Evolutionary conservation across 2,797 vertebrate species (phyloP), one percentile per base, ranked within the genome.

Genomic region (Hafferia zeledoni): DNA sequence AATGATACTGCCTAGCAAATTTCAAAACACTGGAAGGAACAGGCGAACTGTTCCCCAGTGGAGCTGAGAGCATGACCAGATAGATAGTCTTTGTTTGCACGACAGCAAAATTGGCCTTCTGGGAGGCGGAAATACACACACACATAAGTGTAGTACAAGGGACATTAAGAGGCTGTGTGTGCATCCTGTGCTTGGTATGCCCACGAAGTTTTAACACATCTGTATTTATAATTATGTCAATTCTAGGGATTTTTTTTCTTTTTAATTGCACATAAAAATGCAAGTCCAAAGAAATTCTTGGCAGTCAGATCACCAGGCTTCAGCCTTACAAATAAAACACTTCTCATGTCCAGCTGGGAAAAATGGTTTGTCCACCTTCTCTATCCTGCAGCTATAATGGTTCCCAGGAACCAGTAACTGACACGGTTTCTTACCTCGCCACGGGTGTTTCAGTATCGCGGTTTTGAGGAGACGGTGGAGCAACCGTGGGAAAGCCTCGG

Each of bases 381-480:
- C 9, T 6, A 72, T 23, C 70, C 13, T 2, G 1, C 46, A 50
- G 72, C 64, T 88, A 25, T 50, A 76, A 59, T 41, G 74, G 61
- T 43, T 93, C 89, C 72, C 86, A 87, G 61, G 71, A 87, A 72
- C 63, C 69, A n/a, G 49, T n/a, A 31, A 25, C 69, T 72, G 65
- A 80, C 37, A n/a, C 28, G 4, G 53, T 82, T 89, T 94, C 92
- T 93, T 94, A 95, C 93, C 94, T 95, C 67, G 9, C 85, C 53
- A 60, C 41, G 93, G 77, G 85, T 94, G 83, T 75, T 93, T 88
- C 55, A 15, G 27, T 47, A 93, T 92, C 64, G n/a, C 12, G 5
- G 50, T 63, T 80, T 86, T 68, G 95, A 87, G 77, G 68, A 87
- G 59, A 18, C 17, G 56, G 49, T 64, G 79, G 39, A 82, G 46